These are phyloP conservation scores for Hozukius guyotensis DNA, from an alignment of 2,797 vertebrate genomes.

Conservation along the genomic window DNA sequence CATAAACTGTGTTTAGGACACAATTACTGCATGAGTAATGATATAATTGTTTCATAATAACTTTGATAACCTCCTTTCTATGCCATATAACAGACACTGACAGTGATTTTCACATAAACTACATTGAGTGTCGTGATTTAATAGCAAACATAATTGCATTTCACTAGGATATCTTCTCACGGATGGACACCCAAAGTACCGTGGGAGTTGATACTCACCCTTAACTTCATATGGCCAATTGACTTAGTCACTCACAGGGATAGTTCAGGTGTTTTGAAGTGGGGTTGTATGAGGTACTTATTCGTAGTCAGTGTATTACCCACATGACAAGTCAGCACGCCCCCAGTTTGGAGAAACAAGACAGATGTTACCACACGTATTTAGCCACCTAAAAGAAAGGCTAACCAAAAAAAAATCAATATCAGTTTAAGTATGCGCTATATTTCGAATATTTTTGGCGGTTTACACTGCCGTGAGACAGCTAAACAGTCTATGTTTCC, in stretches of 20 bases:
- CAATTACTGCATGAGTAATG: conserved; percentile 58
- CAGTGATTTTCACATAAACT: conserved; percentile 46
- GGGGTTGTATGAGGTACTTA: neutral
- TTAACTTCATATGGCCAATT: conserved; percentile 36
- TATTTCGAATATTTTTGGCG: no score
- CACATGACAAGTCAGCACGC: neutral
- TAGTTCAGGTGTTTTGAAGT: neutral
- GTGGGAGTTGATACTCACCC: conserved; percentile 24
- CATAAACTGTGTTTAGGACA: conserved; percentile 59
- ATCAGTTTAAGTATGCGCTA: no score
- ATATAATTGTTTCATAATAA: conserved; percentile 59
- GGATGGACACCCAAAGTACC: conserved; percentile 36
- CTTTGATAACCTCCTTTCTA: conserved; percentile 58
- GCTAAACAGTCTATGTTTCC: no score
- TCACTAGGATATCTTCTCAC: conserved; percentile 23
- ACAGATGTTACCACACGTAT: no score
- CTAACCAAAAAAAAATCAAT: no score
- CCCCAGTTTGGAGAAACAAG: no score
- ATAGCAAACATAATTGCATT: conserved; percentile 41
- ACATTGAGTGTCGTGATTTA: conserved; percentile 33
- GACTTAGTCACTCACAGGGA: conserved; percentile 21
- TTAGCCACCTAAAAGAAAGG: no score
- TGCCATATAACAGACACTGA: conserved; percentile 57
- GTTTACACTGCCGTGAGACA: no score
- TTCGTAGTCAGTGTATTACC: neutral